These are phyloP conservation scores for Hippotragus niger DNA, from an alignment of 2,113 vertebrate species.

Conservation along the genomic window DNA sequence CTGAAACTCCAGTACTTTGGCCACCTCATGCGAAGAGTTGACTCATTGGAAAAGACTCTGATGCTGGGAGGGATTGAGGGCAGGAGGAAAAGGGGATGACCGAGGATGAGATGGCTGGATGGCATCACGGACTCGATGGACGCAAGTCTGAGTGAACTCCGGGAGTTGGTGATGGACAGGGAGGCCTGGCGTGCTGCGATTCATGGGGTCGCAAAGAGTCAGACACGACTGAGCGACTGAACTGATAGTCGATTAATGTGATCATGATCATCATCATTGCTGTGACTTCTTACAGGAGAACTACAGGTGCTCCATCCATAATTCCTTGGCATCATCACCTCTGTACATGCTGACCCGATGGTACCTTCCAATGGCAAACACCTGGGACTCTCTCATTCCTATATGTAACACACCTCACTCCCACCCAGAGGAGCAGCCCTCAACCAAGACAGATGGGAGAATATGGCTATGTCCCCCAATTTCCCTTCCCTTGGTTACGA, in stretches of 20 bases:
- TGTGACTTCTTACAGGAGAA: neutral
- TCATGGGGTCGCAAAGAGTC: no score
- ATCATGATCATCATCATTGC: neutral
- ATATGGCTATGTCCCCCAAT: neutral
- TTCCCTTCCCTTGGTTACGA: neutral
- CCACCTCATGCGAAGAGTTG: no score
- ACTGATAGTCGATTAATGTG: neutral
- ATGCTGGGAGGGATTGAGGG: no score
- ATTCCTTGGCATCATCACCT: neutral
- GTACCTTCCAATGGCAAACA: neutral
- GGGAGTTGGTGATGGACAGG: no score
- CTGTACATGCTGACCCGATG: neutral
- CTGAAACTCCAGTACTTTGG: no score
- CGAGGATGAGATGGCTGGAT: no score
- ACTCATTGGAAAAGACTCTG: no score
- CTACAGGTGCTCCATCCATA: neutral
- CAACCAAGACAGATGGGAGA: neutral
- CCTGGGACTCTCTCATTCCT: neutral
- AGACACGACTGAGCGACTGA: no score
- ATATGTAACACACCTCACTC: neutral
- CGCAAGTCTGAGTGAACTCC: no score
- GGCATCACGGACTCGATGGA: no score
- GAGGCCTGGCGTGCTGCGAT: no score
- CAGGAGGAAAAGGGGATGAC: fast-evolving
- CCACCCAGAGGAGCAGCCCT: neutral